A percentile compares a stretch with the other conserved stretches of the same genome.
Evolutionary conservation across 2,797 vertebrate genomes (phyloP).

Genomic region (Sphenopsis melanotis): DNA sequence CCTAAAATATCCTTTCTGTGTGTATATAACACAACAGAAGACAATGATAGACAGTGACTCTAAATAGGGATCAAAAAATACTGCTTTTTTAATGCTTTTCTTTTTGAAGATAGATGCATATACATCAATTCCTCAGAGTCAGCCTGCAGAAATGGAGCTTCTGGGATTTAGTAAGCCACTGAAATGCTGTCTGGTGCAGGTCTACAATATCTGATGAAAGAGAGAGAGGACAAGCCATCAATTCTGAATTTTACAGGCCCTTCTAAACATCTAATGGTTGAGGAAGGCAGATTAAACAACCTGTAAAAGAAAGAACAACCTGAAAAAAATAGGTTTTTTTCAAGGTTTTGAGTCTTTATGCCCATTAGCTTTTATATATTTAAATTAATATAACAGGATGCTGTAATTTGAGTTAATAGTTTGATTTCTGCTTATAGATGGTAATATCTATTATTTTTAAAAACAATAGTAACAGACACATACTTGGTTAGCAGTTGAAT

Average conservation of each 20-base stretch:
- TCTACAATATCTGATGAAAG: background rate
- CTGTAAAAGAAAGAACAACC: background rate
- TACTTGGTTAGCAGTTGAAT: background rate
- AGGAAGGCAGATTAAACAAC: background rate
- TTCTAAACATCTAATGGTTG: background rate
- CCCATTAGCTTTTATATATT: background rate
- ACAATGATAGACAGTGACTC: background rate
- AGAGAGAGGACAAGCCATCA: background rate
- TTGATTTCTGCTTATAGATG: background rate
- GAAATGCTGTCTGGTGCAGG: background rate
- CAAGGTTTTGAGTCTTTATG: background rate
- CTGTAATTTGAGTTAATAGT: background rate
- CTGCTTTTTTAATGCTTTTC: background rate
- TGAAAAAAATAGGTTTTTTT: rapidly evolving
- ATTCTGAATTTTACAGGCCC: background rate
- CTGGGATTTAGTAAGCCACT: background rate
- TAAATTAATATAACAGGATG: background rate
- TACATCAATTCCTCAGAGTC: background rate
- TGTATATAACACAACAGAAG: background rate
- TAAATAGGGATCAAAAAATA: background rate
- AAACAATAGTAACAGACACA: rapidly evolving
- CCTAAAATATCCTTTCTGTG: background rate
- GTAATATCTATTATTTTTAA: background rate
- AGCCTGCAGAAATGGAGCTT: background rate
- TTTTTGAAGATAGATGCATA: background rate